A percentile compares a stretch with the other conserved stretches of the same genome.
Conservation (phyloP, 2,113 vertebrate species). For the Elephas maximus region DNA sequence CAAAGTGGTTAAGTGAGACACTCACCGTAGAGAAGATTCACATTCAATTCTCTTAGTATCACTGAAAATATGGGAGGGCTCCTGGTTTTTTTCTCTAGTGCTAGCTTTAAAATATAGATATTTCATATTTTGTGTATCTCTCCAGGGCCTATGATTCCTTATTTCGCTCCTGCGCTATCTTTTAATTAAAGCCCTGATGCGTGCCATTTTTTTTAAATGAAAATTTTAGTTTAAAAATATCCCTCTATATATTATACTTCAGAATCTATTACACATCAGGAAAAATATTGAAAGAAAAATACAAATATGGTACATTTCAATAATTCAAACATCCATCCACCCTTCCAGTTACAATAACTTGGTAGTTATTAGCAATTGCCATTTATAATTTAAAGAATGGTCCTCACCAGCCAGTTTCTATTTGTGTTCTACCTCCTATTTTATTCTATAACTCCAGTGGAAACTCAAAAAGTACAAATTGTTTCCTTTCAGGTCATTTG, state of each 20-base stretch:
- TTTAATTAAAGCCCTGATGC: constrained; percentile 13
- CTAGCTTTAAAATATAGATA: not conserved
- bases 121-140: not conserved
- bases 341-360: not conserved
- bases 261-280: not conserved
- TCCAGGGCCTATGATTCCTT: constrained; percentile 16
- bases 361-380: not conserved
- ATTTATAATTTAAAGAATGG: not conserved
- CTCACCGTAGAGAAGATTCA: not conserved
- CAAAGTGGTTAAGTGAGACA: not conserved
- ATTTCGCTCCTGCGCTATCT: not conserved
- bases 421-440: not conserved
- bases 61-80: not conserved
- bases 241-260: not conserved
- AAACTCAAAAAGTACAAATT: not conserved
- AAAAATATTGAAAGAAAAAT: constrained; percentile 32
- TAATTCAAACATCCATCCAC: not conserved
- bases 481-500: not conserved
- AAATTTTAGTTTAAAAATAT: constrained; percentile 40
- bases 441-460: not conserved
- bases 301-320: not conserved
- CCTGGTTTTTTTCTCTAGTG: not conserved
- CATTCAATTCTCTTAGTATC: not conserved
- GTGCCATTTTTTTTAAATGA: not conserved
- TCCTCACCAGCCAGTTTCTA: not conserved